phyloP scores from a whole-genome alignment of 2,888 invertebrate genomes.

The Hofmannophila pseudospretella region DNA sequence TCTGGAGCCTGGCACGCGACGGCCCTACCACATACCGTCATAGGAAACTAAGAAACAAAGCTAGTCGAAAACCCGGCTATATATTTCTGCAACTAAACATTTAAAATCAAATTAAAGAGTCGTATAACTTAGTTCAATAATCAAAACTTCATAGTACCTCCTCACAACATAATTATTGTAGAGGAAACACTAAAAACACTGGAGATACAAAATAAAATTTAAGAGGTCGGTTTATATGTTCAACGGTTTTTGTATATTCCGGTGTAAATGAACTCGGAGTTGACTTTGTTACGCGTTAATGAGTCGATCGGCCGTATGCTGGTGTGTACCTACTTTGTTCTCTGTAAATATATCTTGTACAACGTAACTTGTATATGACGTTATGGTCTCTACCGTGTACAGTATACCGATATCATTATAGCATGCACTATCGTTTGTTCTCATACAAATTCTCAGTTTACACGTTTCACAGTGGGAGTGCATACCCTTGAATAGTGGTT shows the following conservation, averaged over 20 bases:
- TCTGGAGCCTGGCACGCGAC: background rate
- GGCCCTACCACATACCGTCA: background rate
- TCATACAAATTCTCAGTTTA: conserved; percentile 3
- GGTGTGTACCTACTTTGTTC: conserved; percentile 1
- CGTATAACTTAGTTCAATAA: too few species aligned
- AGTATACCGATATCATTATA: conserved; percentile 11
- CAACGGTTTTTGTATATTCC: background rate
- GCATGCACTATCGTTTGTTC: conserved; percentile 9
- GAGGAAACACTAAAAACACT: too few species aligned
- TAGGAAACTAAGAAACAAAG: too few species aligned
- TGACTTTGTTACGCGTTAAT: background rate
- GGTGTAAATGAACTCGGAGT: conserved; percentile 6
- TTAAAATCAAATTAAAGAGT: too few species aligned
- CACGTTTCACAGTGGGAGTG: conserved; percentile 1
- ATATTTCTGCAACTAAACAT: too few species aligned
- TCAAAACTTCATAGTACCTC: too few species aligned
- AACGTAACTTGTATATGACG: conserved; percentile 10
- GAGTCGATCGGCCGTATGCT: conserved; percentile 5
- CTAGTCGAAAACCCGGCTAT: too few species aligned
- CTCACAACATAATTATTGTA: too few species aligned
- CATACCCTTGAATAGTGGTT: conserved; percentile 32
- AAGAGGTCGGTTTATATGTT: too few species aligned
- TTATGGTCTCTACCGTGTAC: conserved; percentile 10
- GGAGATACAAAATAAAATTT: too few species aligned
- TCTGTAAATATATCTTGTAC: conserved; percentile 8